These are phyloP conservation scores for Halcyon badia DNA, from an alignment of 2,797 vertebrate genomes.

Conservation along the genomic window DNA sequence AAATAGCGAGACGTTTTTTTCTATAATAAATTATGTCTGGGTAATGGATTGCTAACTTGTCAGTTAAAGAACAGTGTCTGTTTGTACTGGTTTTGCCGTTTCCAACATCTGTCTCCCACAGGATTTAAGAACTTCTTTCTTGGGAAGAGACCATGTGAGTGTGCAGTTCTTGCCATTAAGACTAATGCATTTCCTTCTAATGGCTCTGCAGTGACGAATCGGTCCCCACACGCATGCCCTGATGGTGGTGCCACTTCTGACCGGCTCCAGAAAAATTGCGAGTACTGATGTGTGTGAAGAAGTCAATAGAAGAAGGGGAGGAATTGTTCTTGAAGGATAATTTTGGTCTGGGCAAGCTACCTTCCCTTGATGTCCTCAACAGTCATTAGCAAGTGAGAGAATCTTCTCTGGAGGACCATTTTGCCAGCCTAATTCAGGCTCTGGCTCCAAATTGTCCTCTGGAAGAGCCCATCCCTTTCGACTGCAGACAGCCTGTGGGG, in stretches of 20 bases:
- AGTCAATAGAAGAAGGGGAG: not conserved
- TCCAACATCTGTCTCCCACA: not conserved
- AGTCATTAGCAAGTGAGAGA: not conserved
- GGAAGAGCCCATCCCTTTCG: not conserved
- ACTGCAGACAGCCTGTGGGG: not conserved
- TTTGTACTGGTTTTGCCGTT: not conserved
- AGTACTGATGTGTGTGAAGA: not conserved
- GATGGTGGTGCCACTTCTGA: not conserved
- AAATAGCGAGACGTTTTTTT: not conserved
- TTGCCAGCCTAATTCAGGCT: not conserved
- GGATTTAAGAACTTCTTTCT: conserved; percentile 45
- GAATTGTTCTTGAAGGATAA: not conserved
- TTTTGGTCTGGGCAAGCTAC: not conserved
- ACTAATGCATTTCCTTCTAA: conserved; percentile 67
- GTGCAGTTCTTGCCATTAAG: conserved; percentile 46
- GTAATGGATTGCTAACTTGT: not conserved
- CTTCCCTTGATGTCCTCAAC: not conserved
- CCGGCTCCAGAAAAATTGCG: not conserved
- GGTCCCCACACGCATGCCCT: not conserved
- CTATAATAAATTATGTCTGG: not conserved
- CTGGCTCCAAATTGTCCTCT: not conserved
- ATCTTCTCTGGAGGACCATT: conserved; percentile 17
- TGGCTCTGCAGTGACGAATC: conserved; percentile 48
- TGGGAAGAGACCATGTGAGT: not conserved
- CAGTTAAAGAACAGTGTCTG: not conserved